Evolutionary conservation across 1,140 invertebrate genomes (phyloP).

Genomic region (Ooceraea biroi): DNA sequence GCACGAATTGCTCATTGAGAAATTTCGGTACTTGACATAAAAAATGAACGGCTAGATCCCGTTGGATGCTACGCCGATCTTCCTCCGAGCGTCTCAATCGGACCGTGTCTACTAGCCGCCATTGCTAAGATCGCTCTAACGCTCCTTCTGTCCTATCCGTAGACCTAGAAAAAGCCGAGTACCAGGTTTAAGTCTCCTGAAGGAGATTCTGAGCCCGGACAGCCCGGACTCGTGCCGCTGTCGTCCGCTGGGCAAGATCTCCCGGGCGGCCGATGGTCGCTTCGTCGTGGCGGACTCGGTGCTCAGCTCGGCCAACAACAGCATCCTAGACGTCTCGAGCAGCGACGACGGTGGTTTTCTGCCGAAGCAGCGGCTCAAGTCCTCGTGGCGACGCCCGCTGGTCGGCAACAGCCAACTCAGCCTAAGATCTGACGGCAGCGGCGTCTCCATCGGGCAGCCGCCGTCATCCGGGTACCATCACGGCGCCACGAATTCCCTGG

Average conservation of each 20-base stretch:
- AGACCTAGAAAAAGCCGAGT: slow-evolving; percentile 97
- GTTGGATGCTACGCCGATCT: not conserved
- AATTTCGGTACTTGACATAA: not conserved
- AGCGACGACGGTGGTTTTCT: slow-evolving; percentile 95
- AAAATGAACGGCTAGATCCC: not conserved
- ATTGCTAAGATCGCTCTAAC: slow-evolving; percentile 63
- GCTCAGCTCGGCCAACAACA: slow-evolving; percentile 87
- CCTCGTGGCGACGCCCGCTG: slow-evolving; percentile 89
- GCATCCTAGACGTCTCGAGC: slow-evolving; percentile 89
- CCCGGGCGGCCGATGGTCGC: slow-evolving; percentile 90
- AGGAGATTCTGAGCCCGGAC: slow-evolving; percentile 87
- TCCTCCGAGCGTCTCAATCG: slow-evolving; percentile 55
- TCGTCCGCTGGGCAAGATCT: slow-evolving; percentile 89
- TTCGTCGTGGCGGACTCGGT: slow-evolving; percentile 90
- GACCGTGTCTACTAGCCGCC: not conserved
- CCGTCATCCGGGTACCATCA: slow-evolving; percentile 80
- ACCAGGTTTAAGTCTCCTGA: slow-evolving; percentile 94
- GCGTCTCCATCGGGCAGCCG: slow-evolving; percentile 85
- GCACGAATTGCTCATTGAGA: not conserved
- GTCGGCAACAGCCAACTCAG: slow-evolving; percentile 90
- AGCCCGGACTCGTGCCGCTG: slow-evolving; percentile 86
- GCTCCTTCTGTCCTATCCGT: slow-evolving; percentile 78
- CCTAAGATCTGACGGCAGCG: slow-evolving; percentile 89
- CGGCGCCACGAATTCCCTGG: slow-evolving; percentile 77
- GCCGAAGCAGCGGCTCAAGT: slow-evolving; percentile 87